A percentile compares a stretch with the other conserved stretches of the same genome.
Conservation (phyloP, 2,888 invertebrate species). For the Philonicus albiceps region DNA sequence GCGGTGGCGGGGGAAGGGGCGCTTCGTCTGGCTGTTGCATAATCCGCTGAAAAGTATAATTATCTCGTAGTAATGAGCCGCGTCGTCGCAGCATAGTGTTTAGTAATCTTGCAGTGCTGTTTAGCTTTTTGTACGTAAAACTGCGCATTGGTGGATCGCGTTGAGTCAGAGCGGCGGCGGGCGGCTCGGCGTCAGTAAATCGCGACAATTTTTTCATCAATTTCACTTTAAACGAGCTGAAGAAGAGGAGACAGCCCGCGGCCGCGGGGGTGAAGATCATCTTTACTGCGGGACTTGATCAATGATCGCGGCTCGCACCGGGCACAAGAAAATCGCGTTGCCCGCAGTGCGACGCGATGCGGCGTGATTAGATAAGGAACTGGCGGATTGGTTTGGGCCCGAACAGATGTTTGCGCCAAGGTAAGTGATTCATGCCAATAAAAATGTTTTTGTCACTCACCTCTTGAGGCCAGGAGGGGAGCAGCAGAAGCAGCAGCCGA, state of each 20-base stretch:
- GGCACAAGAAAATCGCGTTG: neutral
- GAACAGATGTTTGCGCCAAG: slow-evolving; percentile 28
- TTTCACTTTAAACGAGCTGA: neutral
- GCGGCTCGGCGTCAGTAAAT: neutral
- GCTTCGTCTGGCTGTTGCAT: neutral
- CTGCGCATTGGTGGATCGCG: neutral
- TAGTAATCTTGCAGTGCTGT: neutral
- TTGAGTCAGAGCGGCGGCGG: neutral
- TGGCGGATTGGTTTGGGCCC: neutral
- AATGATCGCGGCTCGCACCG: neutral
- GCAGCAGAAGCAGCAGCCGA: neutral
- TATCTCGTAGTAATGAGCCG: neutral
- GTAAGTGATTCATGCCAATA: slow-evolving; percentile 33
- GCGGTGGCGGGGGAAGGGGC: neutral
- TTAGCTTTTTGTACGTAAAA: neutral
- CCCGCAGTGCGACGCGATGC: neutral
- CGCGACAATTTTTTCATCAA: neutral
- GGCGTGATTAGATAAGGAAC: slow-evolving; percentile 24
- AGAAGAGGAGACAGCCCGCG: neutral
- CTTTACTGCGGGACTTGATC: neutral
- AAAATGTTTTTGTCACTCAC: slow-evolving; percentile 39
- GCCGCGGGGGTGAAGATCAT: neutral
- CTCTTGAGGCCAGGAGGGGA: neutral
- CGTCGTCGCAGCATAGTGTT: neutral
- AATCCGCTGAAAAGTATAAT: neutral